Evolutionary conservation across 2,113 vertebrate species (phyloP), one percentile per base, ranked within the genome.

Genomic region (Myanophis thanlyinensis): DNA sequence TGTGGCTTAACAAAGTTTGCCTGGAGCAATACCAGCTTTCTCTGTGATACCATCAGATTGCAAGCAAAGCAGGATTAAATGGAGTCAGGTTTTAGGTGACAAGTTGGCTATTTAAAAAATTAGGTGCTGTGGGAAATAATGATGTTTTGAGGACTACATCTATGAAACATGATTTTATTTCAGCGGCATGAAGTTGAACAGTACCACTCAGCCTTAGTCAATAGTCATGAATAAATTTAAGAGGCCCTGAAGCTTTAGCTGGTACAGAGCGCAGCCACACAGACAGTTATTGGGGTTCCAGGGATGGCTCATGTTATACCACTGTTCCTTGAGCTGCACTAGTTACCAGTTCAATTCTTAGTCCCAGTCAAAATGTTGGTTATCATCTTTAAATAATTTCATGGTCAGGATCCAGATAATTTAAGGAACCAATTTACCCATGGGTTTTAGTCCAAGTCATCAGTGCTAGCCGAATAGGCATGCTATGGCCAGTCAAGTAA

Each of bases 81-180:
- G 87, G 85, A 88, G 80, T 93, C 87, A 91, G 52, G 52, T 51
- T 25, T 85, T 91, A 87, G 40, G 48, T 80, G 59, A 88, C 91
- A 88, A 88, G 85, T 53, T 87, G 59, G 18, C 49, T 18, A 0
- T n/a, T 5, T n/a, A 10, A 47, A 48, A 73, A 22, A 84, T 3
- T 7, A 9, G 13, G 44, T 89, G n/a, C 13, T 84, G 18, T 87
- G 86, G 46, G 22, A 93, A 93, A 85, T 93, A 49, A 93, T 62
- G 54, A 90, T 87, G 67, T 90, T 88, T 56, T 59, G 62, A 88
- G 67, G 51, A 12, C 51, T 89, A 56, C 20, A 85, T 89, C 91
- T 89, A 27, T 85, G 62, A 80, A 85, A 12, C 22, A 12, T 25
- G 30, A 20, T 40, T 92, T 89, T 47, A 15, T 85, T 92, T 85